Percentiles rank a stretch among this genome's conserved stretches.
These are phyloP conservation scores for Egretta garzetta DNA, from an alignment of 2,113 vertebrate species.

Conservation along the genomic window DNA sequence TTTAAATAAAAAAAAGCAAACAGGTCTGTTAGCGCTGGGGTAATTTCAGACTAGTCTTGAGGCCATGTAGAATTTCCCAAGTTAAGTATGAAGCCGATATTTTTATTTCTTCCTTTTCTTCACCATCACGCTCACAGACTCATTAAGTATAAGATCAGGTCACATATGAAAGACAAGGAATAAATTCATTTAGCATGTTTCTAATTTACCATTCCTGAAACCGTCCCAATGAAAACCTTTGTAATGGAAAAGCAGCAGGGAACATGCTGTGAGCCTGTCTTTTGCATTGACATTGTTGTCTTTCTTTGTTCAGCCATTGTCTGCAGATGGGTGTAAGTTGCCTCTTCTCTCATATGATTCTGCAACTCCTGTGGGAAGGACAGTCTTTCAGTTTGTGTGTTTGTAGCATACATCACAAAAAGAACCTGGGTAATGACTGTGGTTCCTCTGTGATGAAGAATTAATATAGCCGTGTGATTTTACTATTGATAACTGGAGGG, in stretches of 20 bases:
- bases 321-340: neutral
- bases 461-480: neutral
- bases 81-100: neutral
- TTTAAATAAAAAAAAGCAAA: neutral
- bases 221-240: neutral
- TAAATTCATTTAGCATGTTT: neutral
- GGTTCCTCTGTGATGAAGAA: neutral
- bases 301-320: neutral
- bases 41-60: neutral
- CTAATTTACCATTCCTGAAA: neutral
- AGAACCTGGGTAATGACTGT: fast-evolving
- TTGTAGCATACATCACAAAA: neutral
- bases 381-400: neutral
- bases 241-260: neutral
- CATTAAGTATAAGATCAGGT: neutral
- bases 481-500: neutral
- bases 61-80: fast-evolving
- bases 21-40: fast-evolving
- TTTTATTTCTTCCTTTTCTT: neutral
- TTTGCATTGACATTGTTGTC: neutral
- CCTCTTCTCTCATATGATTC: neutral
- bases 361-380: neutral
- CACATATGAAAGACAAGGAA: neutral
- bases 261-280: neutral
- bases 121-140: neutral